Evolutionary conservation across 92 coral and sea anemone genomes (phyloP).

Genomic region (Palythoa heliodiscus): DNA sequence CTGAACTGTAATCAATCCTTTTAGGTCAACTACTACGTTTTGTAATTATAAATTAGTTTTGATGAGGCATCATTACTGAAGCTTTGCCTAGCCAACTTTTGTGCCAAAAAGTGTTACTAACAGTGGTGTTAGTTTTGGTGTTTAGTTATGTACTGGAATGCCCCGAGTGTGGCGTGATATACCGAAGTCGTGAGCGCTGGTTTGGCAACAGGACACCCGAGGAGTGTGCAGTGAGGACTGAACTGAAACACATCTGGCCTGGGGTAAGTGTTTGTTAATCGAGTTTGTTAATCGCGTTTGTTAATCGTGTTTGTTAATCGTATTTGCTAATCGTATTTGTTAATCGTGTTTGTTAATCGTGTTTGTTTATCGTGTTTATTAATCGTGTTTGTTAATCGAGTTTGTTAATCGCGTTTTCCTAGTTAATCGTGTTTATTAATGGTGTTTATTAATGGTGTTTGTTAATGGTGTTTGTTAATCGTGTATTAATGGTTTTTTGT

Average conservation of each 20-base stretch:
- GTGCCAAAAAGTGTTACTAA: not conserved
- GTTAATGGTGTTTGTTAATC: no score
- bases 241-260: slow-evolving; percentile 90
- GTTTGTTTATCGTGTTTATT: no score
- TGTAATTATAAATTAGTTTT: not conserved
- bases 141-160: slow-evolving; percentile 92
- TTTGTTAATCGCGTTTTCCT: no score
- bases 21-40: not conserved
- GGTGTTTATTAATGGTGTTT: no score
- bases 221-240: slow-evolving; percentile 89
- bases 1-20: no score
- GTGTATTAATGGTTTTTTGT: no score
- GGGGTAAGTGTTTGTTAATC: slow-evolving; percentile 71
- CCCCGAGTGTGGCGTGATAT: slow-evolving; percentile 88
- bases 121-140: not conserved
- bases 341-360: no score
- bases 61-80: not conserved
- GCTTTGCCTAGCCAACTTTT: not conserved
- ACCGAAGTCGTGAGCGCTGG: slow-evolving; percentile 95
- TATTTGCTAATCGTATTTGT: no score
- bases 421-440: no score
- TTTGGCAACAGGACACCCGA: slow-evolving; percentile 94
- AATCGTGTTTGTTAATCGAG: no score
- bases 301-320: no score
- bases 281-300: not conserved